A percentile compares a stretch with the other conserved stretches of the same genome.
phyloP scores from a whole-genome alignment of 2,797 vertebrate genomes.

The Antennarius maculatus region DNA sequence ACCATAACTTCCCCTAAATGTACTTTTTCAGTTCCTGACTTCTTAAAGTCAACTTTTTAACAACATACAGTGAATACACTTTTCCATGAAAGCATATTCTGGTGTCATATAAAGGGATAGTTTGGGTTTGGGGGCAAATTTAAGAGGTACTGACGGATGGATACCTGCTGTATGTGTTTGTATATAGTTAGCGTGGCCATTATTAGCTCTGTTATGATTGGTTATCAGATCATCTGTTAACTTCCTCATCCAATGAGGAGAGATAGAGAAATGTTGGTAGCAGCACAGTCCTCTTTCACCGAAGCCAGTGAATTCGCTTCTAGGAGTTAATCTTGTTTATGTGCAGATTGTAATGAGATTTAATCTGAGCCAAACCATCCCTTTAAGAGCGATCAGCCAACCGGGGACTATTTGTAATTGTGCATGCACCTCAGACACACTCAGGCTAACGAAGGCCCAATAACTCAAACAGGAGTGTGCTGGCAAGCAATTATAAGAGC shows the following conservation, averaged over 20 bases:
- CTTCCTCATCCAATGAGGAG: not conserved
- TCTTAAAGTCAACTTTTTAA: no score
- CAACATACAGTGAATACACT: no score
- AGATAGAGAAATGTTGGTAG: no score
- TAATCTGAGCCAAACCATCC: slow-evolving; percentile 18
- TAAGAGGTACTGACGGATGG: no score
- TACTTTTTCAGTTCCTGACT: no score
- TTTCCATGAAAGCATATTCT: no score
- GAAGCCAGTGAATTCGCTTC: slow-evolving; percentile 4
- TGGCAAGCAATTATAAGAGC: slow-evolving; percentile 7
- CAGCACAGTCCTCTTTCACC: not conserved
- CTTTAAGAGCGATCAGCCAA: slow-evolving; percentile 43
- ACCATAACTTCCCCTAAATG: no score
- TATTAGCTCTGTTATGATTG: no score
- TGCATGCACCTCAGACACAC: slow-evolving; percentile 8
- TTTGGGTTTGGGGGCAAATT: no score
- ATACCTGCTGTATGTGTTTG: no score
- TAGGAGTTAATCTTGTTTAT: slow-evolving; percentile 2
- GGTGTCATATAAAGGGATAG: no score
- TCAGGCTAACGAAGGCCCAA: slow-evolving; percentile 6
- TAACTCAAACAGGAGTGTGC: slow-evolving; percentile 10
- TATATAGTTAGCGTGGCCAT: not conserved
- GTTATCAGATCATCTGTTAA: not conserved
- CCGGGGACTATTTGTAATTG: not conserved
- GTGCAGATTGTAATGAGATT: slow-evolving; percentile 11